Evolutionary conservation across 2,113 vertebrate genomes (phyloP), one percentile per base, ranked within the genome.

Genomic region (Ophiodon elongatus): DNA sequence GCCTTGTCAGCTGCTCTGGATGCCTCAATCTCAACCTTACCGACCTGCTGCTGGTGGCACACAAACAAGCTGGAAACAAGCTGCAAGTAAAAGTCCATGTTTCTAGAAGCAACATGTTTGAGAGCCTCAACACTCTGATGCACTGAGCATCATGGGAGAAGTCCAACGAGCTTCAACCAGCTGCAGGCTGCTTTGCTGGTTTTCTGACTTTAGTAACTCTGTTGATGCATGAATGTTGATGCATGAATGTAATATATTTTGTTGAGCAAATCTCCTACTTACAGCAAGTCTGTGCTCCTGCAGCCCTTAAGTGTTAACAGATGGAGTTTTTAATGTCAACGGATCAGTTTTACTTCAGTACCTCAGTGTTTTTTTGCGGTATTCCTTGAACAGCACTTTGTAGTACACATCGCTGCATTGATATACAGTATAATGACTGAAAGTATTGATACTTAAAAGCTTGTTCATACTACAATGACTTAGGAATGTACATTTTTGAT

Each of bases 21-120:
- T 73, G 79, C 72, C 70, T 76, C 66, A 68, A 33, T 50, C 65
- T 27, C 1, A 64, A 76, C 83, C 83, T 68, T 33, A 39, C 9
- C 3, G 4, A 50, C 64, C 73, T 65, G 39, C 35, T 73, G 10
- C 2, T 19, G 23, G 50, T 17, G 27, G 45, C n/a, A 43, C 56
- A 6, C 21, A 33, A n/a, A 62, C 60, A 27, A 15, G 59, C 45
- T 2, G 3, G 25, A 56, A 52, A 56, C 25, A 5, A 27, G 35
- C 64, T 1, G 4, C 4, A 15, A 54, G 29, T 6, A 17, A n/a
- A 64, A 54, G 52, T 54, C 8, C 4, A 0, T 41, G 9, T 62
- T 15, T 39, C 57, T 27, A 3, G n/a, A n/a, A n/a, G n/a, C n/a
- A n/a, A n/a, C n/a, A n/a, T n/a, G n/a, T n/a, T n/a, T n/a, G n/a